Evolutionary conservation across 2,797 vertebrate genomes (phyloP), one percentile per base, ranked within the genome.

Genomic region (Allobates femoralis): DNA sequence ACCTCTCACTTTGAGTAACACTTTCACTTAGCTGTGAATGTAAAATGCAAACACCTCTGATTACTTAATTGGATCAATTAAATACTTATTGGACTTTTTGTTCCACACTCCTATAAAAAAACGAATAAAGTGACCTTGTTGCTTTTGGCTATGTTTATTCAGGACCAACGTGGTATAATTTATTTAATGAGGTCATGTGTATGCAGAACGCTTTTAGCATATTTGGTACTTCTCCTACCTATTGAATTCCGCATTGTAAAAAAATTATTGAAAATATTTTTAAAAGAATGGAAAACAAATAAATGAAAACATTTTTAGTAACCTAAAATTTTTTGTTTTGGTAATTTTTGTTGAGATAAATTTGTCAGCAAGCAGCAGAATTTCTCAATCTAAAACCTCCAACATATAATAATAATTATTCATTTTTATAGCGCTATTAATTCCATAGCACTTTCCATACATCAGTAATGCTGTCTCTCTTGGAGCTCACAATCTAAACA

Each of bases 61-160:
- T 88, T 69, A 51, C 50, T 64, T 88, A 81, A 88, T 85, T 85
- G 83, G 69, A 69, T 67, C 83, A 88, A 81, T 88, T 85, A 85
- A 88, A 88, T 32, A 46, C 64, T 79, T 83, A 62, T 82, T 79
- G 74, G 78, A 69, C 77, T 37, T 28, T 58, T 85, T 85, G n/a
- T 83, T 78, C 30, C n/a, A 81, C 58, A 88, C 50, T 67, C 41
- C 15, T 46, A 26, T 74, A 26, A 71, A 71, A 71, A 12, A 23
- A 2, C 16, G 4, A 30, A 26, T 58, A 53, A 81, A 75, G 53
- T 55, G 12, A 18, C 14, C 34, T 56, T 53, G 34, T 73, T 53
- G 74, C 60, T 55, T 64, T 81, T 86, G 55, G 18, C 18, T 26
- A n/a, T 28, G 37, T 55, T 30, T 23, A 53, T 76, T 18, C 10